Evolutionary conservation across 2,888 invertebrate species (phyloP).

Genomic region (Apamea monoglypha): DNA sequence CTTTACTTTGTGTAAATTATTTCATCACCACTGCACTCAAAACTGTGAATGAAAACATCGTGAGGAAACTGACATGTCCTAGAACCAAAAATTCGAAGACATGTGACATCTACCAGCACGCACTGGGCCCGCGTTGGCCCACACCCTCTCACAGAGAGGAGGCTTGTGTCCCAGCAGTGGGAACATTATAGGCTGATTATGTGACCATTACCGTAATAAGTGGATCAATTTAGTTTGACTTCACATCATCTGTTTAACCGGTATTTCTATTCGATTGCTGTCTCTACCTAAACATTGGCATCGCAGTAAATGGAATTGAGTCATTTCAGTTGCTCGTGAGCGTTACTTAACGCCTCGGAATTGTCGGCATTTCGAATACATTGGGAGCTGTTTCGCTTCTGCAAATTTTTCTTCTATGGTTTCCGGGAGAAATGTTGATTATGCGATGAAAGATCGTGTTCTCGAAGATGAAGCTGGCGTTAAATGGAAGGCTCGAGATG

Average conservation of each 20-base stretch:
- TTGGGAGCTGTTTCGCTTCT: not conserved
- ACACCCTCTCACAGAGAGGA: too few species aligned
- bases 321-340: not conserved
- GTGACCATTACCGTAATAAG: not conserved
- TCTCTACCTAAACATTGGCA: not conserved
- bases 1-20: not conserved
- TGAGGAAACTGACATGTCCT: not conserved
- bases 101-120: too few species aligned
- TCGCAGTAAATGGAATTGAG: not conserved
- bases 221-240: not conserved
- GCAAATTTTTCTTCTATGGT: slow-evolving; percentile 17
- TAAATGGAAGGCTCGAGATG: slow-evolving; percentile 31
- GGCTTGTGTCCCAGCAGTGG: not conserved
- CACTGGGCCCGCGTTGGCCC: too few species aligned
- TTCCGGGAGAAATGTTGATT: slow-evolving; percentile 52
- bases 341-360: not conserved
- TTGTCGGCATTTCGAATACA: not conserved
- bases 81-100: not conserved
- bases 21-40: not conserved
- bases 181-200: not conserved
- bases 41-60: not conserved
- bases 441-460: slow-evolving; percentile 53
- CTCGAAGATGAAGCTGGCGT: slow-evolving; percentile 29
- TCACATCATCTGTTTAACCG: not conserved
- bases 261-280: not conserved